phyloP scores from a whole-genome alignment of 2,113 vertebrate species.

The Naja naja region DNA sequence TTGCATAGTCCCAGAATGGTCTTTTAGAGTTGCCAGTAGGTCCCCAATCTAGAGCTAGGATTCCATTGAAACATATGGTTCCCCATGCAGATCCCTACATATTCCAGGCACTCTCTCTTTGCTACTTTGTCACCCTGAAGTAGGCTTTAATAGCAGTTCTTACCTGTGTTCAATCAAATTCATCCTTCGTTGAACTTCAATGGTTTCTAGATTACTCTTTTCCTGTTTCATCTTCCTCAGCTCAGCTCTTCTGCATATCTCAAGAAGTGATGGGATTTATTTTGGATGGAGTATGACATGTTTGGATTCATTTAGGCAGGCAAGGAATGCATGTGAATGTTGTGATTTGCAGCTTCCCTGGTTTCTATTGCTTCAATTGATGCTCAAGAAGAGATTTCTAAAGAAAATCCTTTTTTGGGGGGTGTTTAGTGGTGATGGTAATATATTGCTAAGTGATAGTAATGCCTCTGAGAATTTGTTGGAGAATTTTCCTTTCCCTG shows the following conservation, averaged over 20 bases:
- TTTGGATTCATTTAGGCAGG: not conserved
- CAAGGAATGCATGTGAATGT: not conserved
- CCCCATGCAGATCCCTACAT: not conserved
- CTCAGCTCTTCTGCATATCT: not conserved
- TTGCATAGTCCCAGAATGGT: not conserved
- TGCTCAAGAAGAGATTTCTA: not conserved
- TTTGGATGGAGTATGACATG: not conserved
- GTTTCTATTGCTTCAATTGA: not conserved
- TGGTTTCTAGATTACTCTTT: not conserved
- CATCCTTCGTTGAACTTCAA: not conserved
- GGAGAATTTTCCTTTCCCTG: not conserved
- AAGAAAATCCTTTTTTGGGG: not conserved
- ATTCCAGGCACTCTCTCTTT: not conserved
- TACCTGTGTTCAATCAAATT: not conserved
- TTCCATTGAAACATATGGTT: not conserved
- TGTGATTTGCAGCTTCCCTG: not conserved
- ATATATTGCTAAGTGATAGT: not conserved
- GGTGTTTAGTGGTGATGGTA: not conserved
- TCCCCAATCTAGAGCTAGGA: not conserved
- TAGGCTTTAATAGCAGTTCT: not conserved
- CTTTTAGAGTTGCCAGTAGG: not conserved
- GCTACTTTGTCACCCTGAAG: not conserved
- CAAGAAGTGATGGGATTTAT: not conserved
- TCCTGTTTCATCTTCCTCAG: not conserved
- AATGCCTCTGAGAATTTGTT: not conserved